Evolutionary conservation across 2,797 vertebrate species (phyloP), one percentile per base, ranked within the genome.

Genomic region (Vireo griseus): DNA sequence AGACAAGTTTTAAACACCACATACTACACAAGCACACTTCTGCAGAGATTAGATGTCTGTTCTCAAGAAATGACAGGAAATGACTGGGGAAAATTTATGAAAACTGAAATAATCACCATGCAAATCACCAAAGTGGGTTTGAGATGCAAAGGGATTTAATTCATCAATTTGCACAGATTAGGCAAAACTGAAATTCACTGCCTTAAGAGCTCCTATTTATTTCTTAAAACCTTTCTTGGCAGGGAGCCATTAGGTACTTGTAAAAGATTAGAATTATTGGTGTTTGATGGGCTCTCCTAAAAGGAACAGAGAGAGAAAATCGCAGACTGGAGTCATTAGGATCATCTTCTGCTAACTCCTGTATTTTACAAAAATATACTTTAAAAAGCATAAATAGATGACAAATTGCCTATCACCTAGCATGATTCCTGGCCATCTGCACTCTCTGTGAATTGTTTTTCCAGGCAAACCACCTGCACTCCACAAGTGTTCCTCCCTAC

Each of bases 151-250:
- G 92, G 92, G 94, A 95, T 97, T 97, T 97, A 96, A 96, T 93
- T 97, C 94, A 92, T 96, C 96, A 96, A 96, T 97, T 97, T 96
- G 93, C 83, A 95, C 83, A 97, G 96, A 97, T 97, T 93, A 97
- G 90, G 87, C 88, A 95, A 96, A 95, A 96, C 90, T 95, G 92
- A 89, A 96, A 97, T 95, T 94, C 95, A 84, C 78, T 95, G 96
- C 96, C 93, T 97, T 97, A 97, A 96, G 95, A 94, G 90, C 90
- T 94, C 88, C 95, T 96, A 95, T 97, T 97, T 97, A 96, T 93
- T 97, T 97, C 94, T 97, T 97, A 97, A 97, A 97, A 96, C 93
- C 91, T 88, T 96, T 95, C 94, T 95, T 96, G 96, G 96, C 96
- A 93, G 71, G 78, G 69, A 94, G 96, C 97, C 97, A 97, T 78